These are phyloP conservation scores for Peromyscus aztecus DNA, from an alignment of 2,797 vertebrate species.

Conservation along the genomic window DNA sequence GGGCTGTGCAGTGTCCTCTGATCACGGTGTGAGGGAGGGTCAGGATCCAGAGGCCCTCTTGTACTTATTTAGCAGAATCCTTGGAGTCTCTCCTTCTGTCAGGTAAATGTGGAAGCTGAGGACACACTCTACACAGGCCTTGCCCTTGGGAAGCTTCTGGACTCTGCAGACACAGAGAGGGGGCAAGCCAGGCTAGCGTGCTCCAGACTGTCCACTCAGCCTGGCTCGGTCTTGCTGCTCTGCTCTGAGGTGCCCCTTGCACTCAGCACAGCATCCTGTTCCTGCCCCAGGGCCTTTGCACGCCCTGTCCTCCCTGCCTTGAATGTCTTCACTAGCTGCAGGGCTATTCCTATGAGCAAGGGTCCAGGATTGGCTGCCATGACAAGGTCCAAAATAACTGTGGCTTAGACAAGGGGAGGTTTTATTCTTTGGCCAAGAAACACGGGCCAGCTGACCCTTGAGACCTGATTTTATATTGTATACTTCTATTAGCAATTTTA, in stretches of 20 bases:
- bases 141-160: not conserved
- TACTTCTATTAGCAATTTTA: not conserved
- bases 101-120: not conserved
- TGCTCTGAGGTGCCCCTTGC: not conserved
- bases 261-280: not conserved
- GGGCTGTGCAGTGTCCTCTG: not conserved
- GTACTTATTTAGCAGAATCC: no score
- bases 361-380: no score
- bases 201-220: fast-evolving
- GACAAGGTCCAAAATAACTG: not conserved
- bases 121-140: not conserved
- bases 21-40: not conserved
- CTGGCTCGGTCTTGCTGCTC: no score
- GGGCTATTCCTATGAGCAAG: not conserved
- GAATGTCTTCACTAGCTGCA: not conserved
- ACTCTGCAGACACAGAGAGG: not conserved
- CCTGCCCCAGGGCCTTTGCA: not conserved
- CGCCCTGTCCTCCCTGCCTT: not conserved
- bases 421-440: not conserved
- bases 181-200: not conserved
- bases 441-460: not conserved
- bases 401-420: not conserved
- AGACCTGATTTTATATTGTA: not conserved
- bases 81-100: not conserved
- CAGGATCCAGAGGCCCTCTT: not conserved